Base-by-base conservation (phyloP, 2,888 invertebrate species). In the Nematopogon swammerdamellus region DNA sequence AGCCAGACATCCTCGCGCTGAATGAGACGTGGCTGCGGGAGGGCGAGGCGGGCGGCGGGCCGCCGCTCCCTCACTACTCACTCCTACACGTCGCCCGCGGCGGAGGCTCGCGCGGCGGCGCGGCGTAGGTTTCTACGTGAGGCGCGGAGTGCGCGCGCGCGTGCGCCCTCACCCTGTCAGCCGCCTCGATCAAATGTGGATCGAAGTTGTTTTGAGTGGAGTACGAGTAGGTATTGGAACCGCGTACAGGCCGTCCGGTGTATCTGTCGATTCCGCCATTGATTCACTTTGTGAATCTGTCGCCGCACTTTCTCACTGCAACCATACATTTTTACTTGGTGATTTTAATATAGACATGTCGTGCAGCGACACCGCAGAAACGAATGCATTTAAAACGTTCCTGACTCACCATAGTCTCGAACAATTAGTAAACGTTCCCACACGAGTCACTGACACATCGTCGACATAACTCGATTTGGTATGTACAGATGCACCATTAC, bases 101-200 rank as follows among this genome's bases (percentile, higher is more conserved):
- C 4, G 19, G 14, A 2, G 30, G 25, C 10, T 14, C 11, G 18
- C n/a, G 43, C 25, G 51, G 51, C 14, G 51, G 51, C 16, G n/a
- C n/a, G 51, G 53, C 1, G 42, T 55, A 1, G 56, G 55, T 0
- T 56, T 55, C 36, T 50, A 44, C 17, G 43, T 55, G 6, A 49
- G 46, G 8, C 51, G 53, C 11, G 51, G 49, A 17, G 1, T 56
- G 14, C 44, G 45, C 6, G 49, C 50, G 3, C 49, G 53, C n/a
- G 46, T 53, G 3, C 48, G 47, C 0, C 44, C 29, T 2, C 56
- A 54, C 17, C 55, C 57, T 2, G 20, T 20, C 4, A 51, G 56
- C 3, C 2, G 19, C 16, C 45, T 57, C 10, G 58, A 57, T 45
- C 58, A 58, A 48, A 43, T 58, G 44, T 58, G 57, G 57, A 29